These are phyloP conservation scores for Camponotus floridanus DNA, from an alignment of 1,140 invertebrate species.

Conservation along the genomic window DNA sequence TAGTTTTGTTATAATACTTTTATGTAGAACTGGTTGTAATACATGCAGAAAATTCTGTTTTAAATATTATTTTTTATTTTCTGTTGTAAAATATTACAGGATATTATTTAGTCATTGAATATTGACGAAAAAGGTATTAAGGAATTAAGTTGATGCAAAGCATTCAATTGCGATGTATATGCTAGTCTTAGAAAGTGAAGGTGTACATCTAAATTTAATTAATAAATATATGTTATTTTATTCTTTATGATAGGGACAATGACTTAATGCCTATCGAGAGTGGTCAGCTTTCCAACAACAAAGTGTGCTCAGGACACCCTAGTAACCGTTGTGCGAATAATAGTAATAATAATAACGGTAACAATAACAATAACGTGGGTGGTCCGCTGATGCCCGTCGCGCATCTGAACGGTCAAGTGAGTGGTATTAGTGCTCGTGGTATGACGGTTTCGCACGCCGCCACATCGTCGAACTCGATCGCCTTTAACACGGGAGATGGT, in stretches of 20 bases:
- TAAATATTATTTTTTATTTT: too few species aligned
- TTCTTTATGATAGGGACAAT: slow-evolving; percentile 83
- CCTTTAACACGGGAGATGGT: slow-evolving; percentile 73
- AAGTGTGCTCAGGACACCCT: slow-evolving; percentile 86
- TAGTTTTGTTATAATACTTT: not conserved
- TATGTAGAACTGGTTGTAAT: not conserved
- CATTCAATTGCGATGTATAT: slow-evolving; percentile 22
- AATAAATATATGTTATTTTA: slow-evolving; percentile 71
- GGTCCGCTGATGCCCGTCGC: slow-evolving; percentile 84
- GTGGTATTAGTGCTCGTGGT: slow-evolving; percentile 76
- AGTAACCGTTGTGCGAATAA: slow-evolving; percentile 85
- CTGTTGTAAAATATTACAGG: not conserved
- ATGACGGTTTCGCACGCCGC: slow-evolving; percentile 61
- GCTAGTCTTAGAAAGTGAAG: slow-evolving; percentile 10
- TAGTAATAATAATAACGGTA: slow-evolving; percentile 84
- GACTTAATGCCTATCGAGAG: slow-evolving; percentile 87
- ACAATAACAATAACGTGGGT: slow-evolving; percentile 85
- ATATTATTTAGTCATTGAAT: not conserved
- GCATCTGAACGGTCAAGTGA: slow-evolving; percentile 84
- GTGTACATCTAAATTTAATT: slow-evolving; percentile 59
- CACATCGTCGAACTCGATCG: slow-evolving; percentile 70
- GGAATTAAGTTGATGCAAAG: not conserved
- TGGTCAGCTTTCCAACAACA: slow-evolving; percentile 86
- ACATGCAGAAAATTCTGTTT: not conserved
- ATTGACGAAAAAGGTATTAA: not conserved